Conservation (phyloP, 2,113 vertebrate species). For the Geococcyx californianus region DNA sequence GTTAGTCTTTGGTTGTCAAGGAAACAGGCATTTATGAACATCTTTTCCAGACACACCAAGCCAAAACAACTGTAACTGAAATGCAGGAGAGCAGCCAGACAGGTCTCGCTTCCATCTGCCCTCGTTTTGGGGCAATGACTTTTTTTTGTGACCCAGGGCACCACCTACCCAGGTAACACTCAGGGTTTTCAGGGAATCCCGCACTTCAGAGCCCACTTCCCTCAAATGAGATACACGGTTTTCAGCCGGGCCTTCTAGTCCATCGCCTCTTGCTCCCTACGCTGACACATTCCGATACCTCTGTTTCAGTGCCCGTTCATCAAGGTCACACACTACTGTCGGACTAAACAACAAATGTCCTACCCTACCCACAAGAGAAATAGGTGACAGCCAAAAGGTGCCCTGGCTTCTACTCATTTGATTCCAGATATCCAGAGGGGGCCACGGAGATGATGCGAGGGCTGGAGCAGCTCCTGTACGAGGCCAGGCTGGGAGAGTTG, state of each 20-base stretch:
- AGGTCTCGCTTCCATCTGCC: background rate
- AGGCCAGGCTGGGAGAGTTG: too few relatives aligned
- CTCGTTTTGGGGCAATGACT: rapidly evolving
- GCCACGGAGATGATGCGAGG: too few relatives aligned
- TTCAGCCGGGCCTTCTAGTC: rapidly evolving
- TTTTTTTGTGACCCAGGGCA: rapidly evolving
- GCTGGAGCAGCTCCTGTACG: too few relatives aligned
- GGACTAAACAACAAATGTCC: background rate
- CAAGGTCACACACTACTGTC: rapidly evolving
- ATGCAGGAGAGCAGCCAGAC: background rate
- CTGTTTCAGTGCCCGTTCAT: rapidly evolving
- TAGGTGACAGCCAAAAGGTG: rapidly evolving
- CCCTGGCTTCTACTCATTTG: background rate
- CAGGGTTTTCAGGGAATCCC: rapidly evolving
- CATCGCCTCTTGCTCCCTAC: background rate
- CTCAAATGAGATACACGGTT: rapidly evolving
- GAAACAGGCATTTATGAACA: conserved; percentile 17
- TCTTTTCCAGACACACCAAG: background rate
- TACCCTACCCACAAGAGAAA: background rate
- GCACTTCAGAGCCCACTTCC: rapidly evolving
- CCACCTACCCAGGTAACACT: rapidly evolving
- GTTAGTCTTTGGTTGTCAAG: conserved; percentile 11
- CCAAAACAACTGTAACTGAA: background rate
- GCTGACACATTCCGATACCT: rapidly evolving
- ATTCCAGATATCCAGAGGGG: background rate